Conservation (phyloP, 2,113 vertebrate species). For the Paramisgurnus dabryanus region DNA sequence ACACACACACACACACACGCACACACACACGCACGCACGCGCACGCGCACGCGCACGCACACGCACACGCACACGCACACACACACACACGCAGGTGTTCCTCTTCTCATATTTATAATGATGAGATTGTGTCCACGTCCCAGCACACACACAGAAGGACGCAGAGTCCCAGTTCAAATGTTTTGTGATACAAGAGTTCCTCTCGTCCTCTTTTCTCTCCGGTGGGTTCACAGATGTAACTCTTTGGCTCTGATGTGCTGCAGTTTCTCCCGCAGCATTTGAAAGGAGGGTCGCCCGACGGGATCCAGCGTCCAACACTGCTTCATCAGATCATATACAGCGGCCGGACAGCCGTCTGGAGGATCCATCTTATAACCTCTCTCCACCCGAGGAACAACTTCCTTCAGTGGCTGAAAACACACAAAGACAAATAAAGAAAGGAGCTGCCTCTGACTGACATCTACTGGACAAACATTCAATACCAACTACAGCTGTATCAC, state of each 20-base stretch:
- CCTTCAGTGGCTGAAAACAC: slow-evolving; percentile 86
- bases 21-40: slow-evolving; percentile 28
- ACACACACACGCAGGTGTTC: slow-evolving; percentile 8
- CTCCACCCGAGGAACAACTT: slow-evolving; percentile 93
- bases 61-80: slow-evolving; percentile 30
- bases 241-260: slow-evolving; percentile 91
- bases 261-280: slow-evolving; percentile 91
- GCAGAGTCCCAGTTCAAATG: neutral
- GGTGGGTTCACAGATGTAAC: slow-evolving; percentile 85
- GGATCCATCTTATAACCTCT: slow-evolving; percentile 98
- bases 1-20: slow-evolving; percentile 29
- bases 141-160: neutral
- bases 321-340: slow-evolving; percentile 95
- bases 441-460: neutral
- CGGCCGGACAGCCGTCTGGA: slow-evolving; percentile 85
- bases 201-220: slow-evolving; percentile 20
- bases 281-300: slow-evolving; percentile 83
- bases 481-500: too few species aligned
- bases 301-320: slow-evolving; percentile 95
- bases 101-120: slow-evolving; percentile 36
- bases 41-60: slow-evolving; percentile 15
- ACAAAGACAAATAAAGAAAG: neutral
- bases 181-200: neutral
- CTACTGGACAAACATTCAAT: slow-evolving; percentile 9
- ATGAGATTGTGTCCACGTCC: slow-evolving; percentile 20